Evolutionary conservation across 2,888 invertebrate genomes (phyloP).

Genomic region (Gibbula magus): DNA sequence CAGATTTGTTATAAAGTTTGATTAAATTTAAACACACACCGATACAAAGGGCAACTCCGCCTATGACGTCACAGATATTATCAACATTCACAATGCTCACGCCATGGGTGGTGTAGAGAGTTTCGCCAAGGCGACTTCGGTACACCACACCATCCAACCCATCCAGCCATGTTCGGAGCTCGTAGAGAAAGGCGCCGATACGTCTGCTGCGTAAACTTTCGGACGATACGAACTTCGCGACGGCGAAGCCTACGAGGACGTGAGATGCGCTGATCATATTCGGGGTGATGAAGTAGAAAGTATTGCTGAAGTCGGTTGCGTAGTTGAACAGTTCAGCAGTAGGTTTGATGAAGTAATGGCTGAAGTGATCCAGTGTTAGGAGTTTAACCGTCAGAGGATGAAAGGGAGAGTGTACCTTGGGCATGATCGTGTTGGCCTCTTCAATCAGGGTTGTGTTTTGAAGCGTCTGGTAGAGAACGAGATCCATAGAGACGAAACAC

Average conservation of each 20-base stretch:
- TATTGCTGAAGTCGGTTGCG: slow-evolving; percentile 80
- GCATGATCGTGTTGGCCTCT: neutral
- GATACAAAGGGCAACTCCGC: neutral
- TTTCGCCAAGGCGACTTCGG: neutral
- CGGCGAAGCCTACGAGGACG: slow-evolving; percentile 83
- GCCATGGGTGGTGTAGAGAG: neutral
- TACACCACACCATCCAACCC: neutral
- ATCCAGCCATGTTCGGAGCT: slow-evolving; percentile 1
- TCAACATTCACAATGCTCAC: neutral
- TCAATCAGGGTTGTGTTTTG: neutral
- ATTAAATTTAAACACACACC: slow-evolving; percentile 34
- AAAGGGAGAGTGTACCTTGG: neutral
- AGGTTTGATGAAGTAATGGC: slow-evolving; percentile 88
- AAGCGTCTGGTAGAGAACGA: neutral
- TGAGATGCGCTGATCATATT: slow-evolving; percentile 86
- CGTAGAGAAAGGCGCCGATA: neutral
- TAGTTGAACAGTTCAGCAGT: slow-evolving; percentile 83
- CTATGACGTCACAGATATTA: neutral
- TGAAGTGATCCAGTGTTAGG: slow-evolving; percentile 87
- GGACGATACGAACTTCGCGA: slow-evolving; percentile 84
- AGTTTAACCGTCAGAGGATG: slow-evolving; percentile 85
- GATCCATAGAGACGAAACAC: neutral
- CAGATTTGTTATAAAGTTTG: slow-evolving; percentile 29
- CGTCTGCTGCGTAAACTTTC: slow-evolving; percentile 72
- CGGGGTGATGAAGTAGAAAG: slow-evolving; percentile 81